Evolutionary conservation across 2,113 vertebrate species (phyloP).

Genomic region (Tupaia chinensis): DNA sequence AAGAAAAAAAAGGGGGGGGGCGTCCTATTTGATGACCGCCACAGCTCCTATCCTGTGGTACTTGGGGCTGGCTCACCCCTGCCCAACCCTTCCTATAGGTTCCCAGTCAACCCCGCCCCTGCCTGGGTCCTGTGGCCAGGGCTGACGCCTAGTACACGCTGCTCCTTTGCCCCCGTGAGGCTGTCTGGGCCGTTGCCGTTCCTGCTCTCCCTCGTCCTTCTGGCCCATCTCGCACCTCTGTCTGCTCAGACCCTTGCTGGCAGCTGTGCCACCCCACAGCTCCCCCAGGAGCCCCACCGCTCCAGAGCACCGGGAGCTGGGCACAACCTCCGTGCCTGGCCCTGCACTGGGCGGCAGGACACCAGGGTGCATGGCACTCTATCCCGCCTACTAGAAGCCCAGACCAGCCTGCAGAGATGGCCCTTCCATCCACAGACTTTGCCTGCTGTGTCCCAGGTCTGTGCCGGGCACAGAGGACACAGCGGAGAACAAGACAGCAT

Average conservation of each 20-base stretch:
- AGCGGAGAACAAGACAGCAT: accelerated
- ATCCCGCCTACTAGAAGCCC: neutral
- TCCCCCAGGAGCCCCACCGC: neutral
- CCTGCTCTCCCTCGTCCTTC: neutral
- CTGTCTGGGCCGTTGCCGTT: too few relatives aligned
- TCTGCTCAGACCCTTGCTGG: neutral
- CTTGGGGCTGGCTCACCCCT: neutral
- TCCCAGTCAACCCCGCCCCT: neutral
- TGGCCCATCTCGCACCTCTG: neutral
- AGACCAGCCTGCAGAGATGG: accelerated
- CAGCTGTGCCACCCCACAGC: neutral
- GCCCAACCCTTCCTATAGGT: neutral
- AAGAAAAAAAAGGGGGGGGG: too few relatives aligned
- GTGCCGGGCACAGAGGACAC: neutral
- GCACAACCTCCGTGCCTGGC: neutral
- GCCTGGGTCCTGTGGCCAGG: neutral
- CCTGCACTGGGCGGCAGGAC: neutral
- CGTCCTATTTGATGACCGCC: too few relatives aligned
- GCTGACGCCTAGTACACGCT: neutral
- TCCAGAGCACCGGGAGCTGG: neutral
- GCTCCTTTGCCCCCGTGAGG: too few relatives aligned
- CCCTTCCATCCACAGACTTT: neutral
- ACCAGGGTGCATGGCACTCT: accelerated
- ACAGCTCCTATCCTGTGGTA: neutral
- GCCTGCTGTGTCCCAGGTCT: neutral